phyloP scores from a whole-genome alignment of 2,113 vertebrate genomes.

The Montifringilla adamsi region DNA sequence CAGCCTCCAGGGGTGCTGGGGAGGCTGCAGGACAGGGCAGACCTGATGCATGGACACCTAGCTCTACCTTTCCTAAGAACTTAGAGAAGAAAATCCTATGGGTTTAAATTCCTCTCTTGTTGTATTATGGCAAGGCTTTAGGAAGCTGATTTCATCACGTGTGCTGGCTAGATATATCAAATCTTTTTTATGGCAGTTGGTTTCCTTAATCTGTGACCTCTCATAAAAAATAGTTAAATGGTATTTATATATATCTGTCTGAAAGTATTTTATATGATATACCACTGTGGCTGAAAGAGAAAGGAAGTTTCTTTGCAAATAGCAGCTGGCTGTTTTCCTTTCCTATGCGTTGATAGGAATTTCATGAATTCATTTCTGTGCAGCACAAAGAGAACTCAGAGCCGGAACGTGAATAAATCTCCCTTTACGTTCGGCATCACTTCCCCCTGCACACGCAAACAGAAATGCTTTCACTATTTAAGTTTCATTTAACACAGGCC shows the following conservation, averaged over 20 bases:
- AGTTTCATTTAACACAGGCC: conserved; percentile 28
- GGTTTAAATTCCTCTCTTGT: neutral
- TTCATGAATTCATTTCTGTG: neutral
- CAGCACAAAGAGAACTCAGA: neutral
- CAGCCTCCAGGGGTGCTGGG: neutral
- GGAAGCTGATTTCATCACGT: neutral
- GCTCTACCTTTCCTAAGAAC: neutral
- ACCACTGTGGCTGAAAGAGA: conserved; percentile 42
- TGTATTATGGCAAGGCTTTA: neutral
- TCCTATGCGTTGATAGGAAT: conserved; percentile 15
- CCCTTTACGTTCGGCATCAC: neutral
- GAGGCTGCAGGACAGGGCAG: neutral
- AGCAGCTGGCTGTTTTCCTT: conserved; percentile 44
- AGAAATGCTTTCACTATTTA: conserved; percentile 35
- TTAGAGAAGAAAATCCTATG: neutral
- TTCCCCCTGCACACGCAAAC: neutral
- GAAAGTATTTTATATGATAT: neutral
- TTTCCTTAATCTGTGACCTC: neutral
- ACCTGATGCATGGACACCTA: neutral
- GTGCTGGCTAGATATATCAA: neutral
- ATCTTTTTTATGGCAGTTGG: neutral
- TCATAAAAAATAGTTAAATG: neutral
- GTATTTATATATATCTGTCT: neutral
- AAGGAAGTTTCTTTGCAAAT: conserved; percentile 42
- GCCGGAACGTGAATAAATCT: neutral